A percentile compares a stretch with the other conserved stretches of the same genome.
Conservation (phyloP, 2,113 vertebrate genomes). For the Gymnarchus niloticus region DNA sequence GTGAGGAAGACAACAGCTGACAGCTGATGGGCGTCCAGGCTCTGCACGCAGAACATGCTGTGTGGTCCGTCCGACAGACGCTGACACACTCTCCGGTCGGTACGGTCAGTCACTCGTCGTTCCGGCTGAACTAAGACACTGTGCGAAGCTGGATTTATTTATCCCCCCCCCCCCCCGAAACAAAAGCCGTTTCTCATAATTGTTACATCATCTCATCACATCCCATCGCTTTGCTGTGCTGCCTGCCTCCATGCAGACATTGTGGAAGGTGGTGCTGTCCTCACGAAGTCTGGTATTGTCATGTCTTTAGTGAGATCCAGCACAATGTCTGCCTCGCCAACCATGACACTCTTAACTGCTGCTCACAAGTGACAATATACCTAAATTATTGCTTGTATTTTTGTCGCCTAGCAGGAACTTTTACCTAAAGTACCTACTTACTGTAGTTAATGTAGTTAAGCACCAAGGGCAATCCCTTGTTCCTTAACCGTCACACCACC, state of each 20-base stretch:
- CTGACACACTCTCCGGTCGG: not conserved
- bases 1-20: not conserved
- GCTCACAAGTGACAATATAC: not conserved
- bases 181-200: not conserved
- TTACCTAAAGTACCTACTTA: not conserved
- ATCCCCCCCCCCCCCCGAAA: not conserved
- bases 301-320: not conserved
- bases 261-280: not conserved
- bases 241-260: not conserved
- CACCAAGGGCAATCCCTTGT: not conserved
- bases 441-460: not conserved
- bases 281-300: no score
- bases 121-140: conserved; percentile 1
- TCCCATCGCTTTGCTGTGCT: not conserved
- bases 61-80: not conserved
- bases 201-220: not conserved
- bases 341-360: not conserved
- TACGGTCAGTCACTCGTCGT: not conserved
- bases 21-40: not conserved
- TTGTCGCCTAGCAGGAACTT: not conserved
- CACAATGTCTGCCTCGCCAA: not conserved
- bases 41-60: not conserved
- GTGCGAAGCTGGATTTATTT: not conserved
- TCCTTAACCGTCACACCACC: not conserved
- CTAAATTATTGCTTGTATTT: not conserved